Base-by-base conservation (phyloP, 2,113 vertebrate species). In the Bothrops jararaca region DNA sequence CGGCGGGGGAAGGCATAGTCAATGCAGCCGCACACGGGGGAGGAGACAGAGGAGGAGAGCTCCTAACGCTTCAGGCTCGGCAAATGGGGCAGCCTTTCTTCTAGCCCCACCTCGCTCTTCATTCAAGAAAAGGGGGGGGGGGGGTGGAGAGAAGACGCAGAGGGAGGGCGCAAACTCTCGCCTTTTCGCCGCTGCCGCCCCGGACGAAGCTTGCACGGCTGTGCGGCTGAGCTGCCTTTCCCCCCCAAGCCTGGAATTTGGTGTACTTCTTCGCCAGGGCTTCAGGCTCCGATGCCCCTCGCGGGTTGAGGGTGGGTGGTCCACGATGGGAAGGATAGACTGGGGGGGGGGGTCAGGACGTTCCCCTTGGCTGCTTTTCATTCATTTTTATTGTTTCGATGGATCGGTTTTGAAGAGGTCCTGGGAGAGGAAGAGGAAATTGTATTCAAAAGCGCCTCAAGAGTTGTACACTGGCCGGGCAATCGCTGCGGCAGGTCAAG, bases 71-170 rank as follows among this genome's bases (percentile, higher is more conserved):
- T 39, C 88, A 3, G 29, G 39, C 54, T 80, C 50, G 2, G 54
- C 88, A 45, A 90, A 92, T 58, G 89, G 80, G 90, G 90, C 69
- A 29, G n/a, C 85, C 15, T 45, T 53, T 29, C 22, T 39, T 85
- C 15, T 42, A 87, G 92, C 95, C 54, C 90, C 94, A 91, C 90
- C 92, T 94, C 94, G n/a, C 86, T 58, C 85, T 92, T 90, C 94
- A 93, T 95, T 95, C 94, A 95, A 90, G 93, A 95, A 93, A 93
- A 91, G 26, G 6, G 57, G 54, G 26, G 29, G 91, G 60, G n/a
- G 3, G n/a, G 85, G 3, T 15, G 20, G 57, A 53, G 29, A 85
- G 50, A 86, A 42, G n/a, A 39, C 34, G 48, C 20, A 88, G 54
- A 34, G 13, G 48, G 45, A 13, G 29, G 91, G 4, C 48, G 53